Conservation (phyloP, 1,140 invertebrate genomes). For the Zaprionus ghesquierei region DNA sequence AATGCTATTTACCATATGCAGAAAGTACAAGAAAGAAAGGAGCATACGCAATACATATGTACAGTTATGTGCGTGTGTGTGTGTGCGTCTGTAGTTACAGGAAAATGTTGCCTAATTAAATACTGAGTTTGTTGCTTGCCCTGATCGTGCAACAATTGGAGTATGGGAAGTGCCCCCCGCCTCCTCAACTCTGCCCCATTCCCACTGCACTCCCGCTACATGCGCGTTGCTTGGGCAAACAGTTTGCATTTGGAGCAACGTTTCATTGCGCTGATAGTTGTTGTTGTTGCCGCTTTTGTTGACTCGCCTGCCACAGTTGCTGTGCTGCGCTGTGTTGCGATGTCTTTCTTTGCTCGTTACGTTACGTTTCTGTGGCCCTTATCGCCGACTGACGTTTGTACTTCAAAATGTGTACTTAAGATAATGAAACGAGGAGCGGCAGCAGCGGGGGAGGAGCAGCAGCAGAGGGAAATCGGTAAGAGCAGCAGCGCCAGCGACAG, state of each 20-base stretch:
- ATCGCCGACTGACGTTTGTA: constrained; percentile 80
- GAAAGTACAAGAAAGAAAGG: constrained; percentile 62
- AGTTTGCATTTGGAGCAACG: constrained; percentile 73
- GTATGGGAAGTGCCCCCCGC: constrained; percentile 1
- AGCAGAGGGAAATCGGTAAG: constrained; percentile 1
- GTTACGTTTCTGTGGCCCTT: constrained; percentile 45
- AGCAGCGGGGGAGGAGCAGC: constrained; percentile 36
- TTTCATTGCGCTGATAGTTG: constrained; percentile 47
- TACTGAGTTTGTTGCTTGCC: constrained; percentile 31
- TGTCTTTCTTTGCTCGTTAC: constrained; percentile 44
- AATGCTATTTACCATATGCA: constrained; percentile 82
- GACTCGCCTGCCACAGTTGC: neutral
- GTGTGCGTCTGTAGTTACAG: constrained; percentile 27
- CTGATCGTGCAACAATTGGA: constrained; percentile 7
- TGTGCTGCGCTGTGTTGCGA: constrained; percentile 8
- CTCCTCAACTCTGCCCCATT: neutral
- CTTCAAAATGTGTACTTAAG: constrained; percentile 81
- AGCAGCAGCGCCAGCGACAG: constrained; percentile 25
- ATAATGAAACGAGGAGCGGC: constrained; percentile 61
- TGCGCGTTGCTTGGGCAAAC: constrained; percentile 51
- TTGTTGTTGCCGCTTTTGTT: constrained; percentile 10
- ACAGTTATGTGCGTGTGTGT: neutral
- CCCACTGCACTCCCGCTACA: neutral
- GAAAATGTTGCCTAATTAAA: constrained; percentile 34
- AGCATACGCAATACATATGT: constrained; percentile 14